phyloP scores from a whole-genome alignment of 2,113 vertebrate genomes.

The Dendropsophus ebraccatus region DNA sequence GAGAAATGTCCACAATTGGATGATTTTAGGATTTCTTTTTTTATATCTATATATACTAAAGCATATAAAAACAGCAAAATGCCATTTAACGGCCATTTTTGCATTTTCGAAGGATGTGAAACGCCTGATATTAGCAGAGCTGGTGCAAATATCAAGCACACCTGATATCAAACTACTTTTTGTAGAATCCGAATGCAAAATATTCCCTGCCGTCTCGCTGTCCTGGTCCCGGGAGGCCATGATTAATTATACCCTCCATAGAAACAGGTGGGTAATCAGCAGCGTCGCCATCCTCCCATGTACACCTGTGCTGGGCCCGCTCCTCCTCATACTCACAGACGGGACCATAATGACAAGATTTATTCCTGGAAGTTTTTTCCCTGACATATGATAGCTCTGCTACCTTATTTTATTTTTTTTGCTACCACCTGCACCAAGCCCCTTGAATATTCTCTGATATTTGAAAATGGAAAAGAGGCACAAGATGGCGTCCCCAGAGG shows the following conservation, averaged over 20 bases:
- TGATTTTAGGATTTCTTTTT: too few relatives aligned
- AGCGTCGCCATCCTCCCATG: neutral
- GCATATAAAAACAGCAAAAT: neutral
- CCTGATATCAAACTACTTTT: neutral
- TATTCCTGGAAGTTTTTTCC: neutral
- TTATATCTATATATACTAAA: neutral
- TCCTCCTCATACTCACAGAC: neutral
- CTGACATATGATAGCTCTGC: neutral
- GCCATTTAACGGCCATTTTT: neutral
- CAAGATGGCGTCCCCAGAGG: neutral
- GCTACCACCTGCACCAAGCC: neutral
- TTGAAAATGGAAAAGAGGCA: neutral
- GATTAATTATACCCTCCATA: conserved; percentile 12
- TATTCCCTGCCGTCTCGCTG: neutral
- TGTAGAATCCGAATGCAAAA: neutral
- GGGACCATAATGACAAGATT: neutral
- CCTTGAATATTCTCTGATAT: neutral
- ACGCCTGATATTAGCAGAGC: neutral
- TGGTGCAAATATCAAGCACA: neutral
- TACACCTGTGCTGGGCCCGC: neutral
- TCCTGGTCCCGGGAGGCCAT: neutral
- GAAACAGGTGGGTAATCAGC: conserved; percentile 27
- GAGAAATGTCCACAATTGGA: too few relatives aligned
- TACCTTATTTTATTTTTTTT: neutral
- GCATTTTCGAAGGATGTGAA: neutral